Evolutionary conservation across 2,113 vertebrate species (phyloP), one percentile per base, ranked within the genome.

Genomic region (Oncorhynchus keta): DNA sequence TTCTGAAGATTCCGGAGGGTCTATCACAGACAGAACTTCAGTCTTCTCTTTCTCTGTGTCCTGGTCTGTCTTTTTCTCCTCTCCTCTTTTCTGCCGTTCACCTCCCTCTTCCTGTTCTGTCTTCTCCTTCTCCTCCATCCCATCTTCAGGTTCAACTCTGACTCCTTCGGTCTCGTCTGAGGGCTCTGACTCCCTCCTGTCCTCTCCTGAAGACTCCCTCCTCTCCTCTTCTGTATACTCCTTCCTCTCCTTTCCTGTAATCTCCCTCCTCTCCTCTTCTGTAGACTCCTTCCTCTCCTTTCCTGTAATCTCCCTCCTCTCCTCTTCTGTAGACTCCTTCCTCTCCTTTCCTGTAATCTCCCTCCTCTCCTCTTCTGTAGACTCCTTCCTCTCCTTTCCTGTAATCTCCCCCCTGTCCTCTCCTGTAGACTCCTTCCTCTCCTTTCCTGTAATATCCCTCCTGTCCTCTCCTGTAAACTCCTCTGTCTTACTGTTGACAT

Each of bases 61-160:
- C 12, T 61, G 22, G 14, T 83, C 61, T 1, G 71, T 45, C 83
- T 89, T 91, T 0, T 91, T 93, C 22, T 83, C 74, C 2, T 0
- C 6, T 0, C 75, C 9, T 86, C 86, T 83, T 59, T 24, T 16
- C 81, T 39, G 39, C 39, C 8, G 6, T 45, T 45, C 2, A 3
- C 39, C 39, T 45, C 39, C 39, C 39, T 45, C 39, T 45, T 45
- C 39, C 39, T 45, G 39, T 45, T 45, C 57, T 2, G 71, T 49
- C 83, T 88, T 92, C 0, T 67, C 87, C 11, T 91, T 93, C 28
- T 83, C 72, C 0, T 9, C 0, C 89, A 93, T 81, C 90, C 90
- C 73, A 84, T 85, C 0, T 84, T 85, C 76, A 26, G 82, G 70
- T 74, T 24, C 82, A 65, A 7, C 78, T 75, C 1, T 65, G 67